Evolutionary conservation across 2,888 invertebrate species (phyloP), one percentile per base, ranked within the genome.

Genomic region (Apamea epomidion): DNA sequence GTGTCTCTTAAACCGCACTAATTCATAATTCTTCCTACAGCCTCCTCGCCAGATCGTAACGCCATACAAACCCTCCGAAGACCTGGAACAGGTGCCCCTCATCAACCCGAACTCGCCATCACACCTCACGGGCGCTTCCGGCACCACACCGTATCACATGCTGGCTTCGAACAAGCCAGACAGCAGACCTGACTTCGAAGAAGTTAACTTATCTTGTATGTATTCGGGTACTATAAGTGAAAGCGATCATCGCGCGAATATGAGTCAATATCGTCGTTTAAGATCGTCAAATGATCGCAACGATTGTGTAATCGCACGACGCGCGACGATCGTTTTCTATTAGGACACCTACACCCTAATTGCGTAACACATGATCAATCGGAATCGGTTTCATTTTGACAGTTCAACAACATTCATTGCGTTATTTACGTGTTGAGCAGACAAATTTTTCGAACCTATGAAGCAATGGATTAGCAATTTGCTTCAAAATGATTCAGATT

Each of bases 41-140:
- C 98, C 99, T 81, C 99, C 99, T 54, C 98, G 98, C 54, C 99
- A 99, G 96, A 98, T 99, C 42, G 99, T 99, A 60, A 98, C 98
- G 16, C 99, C 99, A 2, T 99, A 99, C 94, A 98, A 99, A 91
- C 99, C 99, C 0, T 98, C 98, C 32, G 98, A 99, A 91, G 99
- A 99, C 91, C 94, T 98, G 88, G 98, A 98, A 90, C 98, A 98
- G 90, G 97, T 98, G 60, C 98, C 98, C 0, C 94, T 98, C 21
- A 95, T 98, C 81, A 96, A 97, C 87, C 97, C 97, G 0, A 96
- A 96, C 85, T 97, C 97, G 1, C 97, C 97, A 8, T 97, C 97
- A 0, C 97, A 97, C 72, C 92, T 96, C 0, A 93, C 94, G 0
- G 94, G 93, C 0, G 94, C 94, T 0, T 91, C 94, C 0, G 93